Conservation (phyloP, 2,113 vertebrate species). For the Chamaetylas fuelleborni region DNA sequence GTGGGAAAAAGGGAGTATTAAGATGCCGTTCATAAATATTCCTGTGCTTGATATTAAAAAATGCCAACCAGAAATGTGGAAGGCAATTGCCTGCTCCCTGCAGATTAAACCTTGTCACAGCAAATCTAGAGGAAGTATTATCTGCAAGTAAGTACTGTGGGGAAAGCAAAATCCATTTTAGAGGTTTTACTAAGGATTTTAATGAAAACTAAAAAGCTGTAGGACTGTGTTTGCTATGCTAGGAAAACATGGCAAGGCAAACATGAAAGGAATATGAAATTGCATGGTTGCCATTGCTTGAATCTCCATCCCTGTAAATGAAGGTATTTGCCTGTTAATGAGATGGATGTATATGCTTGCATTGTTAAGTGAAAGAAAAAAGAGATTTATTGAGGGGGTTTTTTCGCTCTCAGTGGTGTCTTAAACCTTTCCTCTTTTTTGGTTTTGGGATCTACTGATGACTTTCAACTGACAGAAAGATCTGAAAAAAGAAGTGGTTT, state of each 20-base stretch:
- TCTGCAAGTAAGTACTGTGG: constrained; percentile 89
- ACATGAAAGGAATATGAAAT: neutral
- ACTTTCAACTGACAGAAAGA: neutral
- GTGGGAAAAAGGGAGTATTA: constrained; percentile 97
- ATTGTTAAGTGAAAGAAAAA: neutral
- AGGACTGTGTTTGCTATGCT: neutral
- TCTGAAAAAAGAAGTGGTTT: neutral
- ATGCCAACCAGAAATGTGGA: constrained; percentile 96
- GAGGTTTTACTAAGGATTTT: neutral
- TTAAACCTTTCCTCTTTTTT: neutral
- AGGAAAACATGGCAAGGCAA: neutral
- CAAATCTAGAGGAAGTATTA: constrained; percentile 92
- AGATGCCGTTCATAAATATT: constrained; percentile 98
- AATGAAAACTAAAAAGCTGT: neutral
- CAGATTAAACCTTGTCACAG: constrained; percentile 98
- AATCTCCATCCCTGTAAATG: neutral
- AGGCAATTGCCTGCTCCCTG: constrained; percentile 92
- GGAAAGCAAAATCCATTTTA: neutral
- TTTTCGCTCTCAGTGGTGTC: neutral
- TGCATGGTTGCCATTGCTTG: neutral
- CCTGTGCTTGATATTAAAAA: constrained; percentile 94
- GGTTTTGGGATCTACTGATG: neutral
- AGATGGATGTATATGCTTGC: neutral
- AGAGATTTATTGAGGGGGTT: fast-evolving
- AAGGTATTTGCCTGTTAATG: neutral